Conservation (phyloP, 2,888 invertebrate genomes). For the Tiliacea citrago region DNA sequence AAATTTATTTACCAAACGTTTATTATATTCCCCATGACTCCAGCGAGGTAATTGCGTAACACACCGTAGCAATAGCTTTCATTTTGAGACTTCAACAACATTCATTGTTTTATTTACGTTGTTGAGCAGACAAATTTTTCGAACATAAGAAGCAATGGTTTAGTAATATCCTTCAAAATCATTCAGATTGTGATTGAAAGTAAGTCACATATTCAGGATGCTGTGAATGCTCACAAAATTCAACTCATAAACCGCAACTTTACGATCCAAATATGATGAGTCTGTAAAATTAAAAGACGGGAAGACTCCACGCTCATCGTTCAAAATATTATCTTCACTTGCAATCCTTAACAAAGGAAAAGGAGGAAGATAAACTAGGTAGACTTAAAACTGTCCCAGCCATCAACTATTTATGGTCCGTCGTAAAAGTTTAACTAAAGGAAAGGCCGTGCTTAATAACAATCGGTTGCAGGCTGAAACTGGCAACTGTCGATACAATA, state of each 20-base stretch:
- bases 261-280: conserved; percentile 16
- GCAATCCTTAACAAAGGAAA: conserved; percentile 38
- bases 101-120: no score
- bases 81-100: no score
- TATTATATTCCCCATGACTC: neutral
- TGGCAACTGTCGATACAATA: conserved; percentile 36
- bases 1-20: neutral
- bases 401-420: conserved; percentile 51
- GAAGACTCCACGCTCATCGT: conserved; percentile 10
- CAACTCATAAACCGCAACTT: conserved; percentile 7
- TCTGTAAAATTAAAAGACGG: conserved; percentile 35
- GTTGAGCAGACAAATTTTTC: no score
- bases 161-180: no score
- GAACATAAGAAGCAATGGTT: no score
- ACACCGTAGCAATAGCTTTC: no score
- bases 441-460: conserved; percentile 49
- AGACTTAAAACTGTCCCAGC: conserved; percentile 42
- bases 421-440: conserved; percentile 60
- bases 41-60: no score
- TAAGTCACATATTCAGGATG: no score
- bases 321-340: conserved; percentile 38
- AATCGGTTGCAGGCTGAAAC: conserved; percentile 27
- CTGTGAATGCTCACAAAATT: neutral
- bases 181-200: no score
- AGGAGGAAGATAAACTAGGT: conserved; percentile 28